These are phyloP conservation scores for Hyperopisus bebe DNA, from an alignment of 2,113 vertebrate genomes.

Conservation along the genomic window DNA sequence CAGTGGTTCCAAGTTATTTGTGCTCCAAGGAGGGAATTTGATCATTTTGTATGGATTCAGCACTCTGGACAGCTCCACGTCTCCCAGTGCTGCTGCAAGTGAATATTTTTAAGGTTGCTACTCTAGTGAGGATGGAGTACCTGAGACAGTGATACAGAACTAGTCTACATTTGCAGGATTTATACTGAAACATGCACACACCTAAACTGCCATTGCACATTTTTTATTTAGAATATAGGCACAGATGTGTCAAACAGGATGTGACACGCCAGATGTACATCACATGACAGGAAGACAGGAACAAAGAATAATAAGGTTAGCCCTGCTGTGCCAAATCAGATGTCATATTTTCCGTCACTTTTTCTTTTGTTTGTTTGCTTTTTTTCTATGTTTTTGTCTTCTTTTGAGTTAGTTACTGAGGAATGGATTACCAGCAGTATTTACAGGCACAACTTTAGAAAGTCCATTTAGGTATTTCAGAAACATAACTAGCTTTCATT, in stretches of 20 bases:
- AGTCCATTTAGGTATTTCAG: background rate
- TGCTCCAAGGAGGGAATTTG: background rate
- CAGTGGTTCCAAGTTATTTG: background rate
- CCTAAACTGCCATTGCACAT: background rate
- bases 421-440: background rate
- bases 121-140: background rate
- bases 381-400: background rate
- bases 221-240: background rate
- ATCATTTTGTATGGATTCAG: constrained; percentile 26
- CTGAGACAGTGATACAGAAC: background rate
- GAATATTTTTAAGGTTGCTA: background rate
- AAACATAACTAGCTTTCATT: background rate
- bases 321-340: background rate
- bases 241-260: background rate
- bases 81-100: background rate
- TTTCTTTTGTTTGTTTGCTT: too few relatives aligned
- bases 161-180: background rate
- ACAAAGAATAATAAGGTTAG: background rate
- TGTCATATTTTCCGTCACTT: background rate
- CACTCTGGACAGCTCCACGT: constrained; percentile 23
- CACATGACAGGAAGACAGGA: background rate
- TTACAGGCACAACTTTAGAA: background rate
- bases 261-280: background rate
- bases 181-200: background rate
- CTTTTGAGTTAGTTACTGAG: background rate